A percentile compares a stretch with the other conserved stretches of the same genome.
phyloP scores from a whole-genome alignment of 2,113 vertebrate species.

The Cryptoleucopteryx plumbea region DNA sequence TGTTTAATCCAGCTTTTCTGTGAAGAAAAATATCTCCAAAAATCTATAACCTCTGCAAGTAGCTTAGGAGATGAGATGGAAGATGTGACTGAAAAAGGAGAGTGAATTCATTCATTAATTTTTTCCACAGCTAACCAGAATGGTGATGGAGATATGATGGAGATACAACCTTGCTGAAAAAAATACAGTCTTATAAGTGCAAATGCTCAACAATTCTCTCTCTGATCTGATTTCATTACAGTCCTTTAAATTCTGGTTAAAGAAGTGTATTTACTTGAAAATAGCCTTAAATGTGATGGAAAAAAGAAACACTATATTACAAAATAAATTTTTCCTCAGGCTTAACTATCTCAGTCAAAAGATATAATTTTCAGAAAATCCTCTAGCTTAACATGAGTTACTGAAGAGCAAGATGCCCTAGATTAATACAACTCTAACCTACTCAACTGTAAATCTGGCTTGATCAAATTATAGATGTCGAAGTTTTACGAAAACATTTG shows the following conservation, averaged over 20 bases:
- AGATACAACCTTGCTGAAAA: neutral
- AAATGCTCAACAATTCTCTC: neutral
- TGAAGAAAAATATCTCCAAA: neutral
- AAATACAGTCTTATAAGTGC: neutral
- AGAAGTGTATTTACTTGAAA: neutral
- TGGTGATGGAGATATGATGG: neutral
- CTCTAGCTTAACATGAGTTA: neutral
- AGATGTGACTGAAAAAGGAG: neutral
- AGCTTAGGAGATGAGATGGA: neutral
- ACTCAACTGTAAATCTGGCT: neutral
- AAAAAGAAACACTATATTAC: neutral
- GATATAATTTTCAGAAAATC: neutral
- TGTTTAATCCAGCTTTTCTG: neutral
- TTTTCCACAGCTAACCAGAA: neutral
- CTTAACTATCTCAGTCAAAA: neutral
- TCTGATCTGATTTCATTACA: neutral
- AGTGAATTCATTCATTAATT: neutral
- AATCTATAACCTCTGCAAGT: neutral
- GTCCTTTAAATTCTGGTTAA: neutral
- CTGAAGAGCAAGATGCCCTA: neutral
- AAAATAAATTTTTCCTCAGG: neutral
- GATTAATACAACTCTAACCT: neutral
- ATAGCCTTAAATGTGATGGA: neutral
- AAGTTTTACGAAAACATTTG: neutral
- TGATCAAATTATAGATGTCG: neutral